Base-by-base conservation (phyloP, 2,888 invertebrate species). In the Hypolimnas misippus region DNA sequence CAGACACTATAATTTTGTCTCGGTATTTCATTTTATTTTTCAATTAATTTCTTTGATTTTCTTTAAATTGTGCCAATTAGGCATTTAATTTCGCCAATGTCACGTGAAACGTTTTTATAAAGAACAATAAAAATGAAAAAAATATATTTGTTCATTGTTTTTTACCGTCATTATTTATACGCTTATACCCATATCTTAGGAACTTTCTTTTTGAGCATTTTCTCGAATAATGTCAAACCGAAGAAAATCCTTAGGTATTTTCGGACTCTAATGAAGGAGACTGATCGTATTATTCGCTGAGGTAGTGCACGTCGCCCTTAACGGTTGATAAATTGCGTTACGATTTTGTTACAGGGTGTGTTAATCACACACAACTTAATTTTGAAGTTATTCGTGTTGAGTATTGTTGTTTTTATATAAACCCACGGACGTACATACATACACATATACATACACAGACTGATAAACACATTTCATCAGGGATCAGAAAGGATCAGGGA, bases 261-360 rank as follows among this genome's bases (percentile, higher is more conserved):
- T 59, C 35, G 33, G 57, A 2, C 54, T 55, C 54, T 61, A 62
- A 62, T 62, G 57, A 56, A 44, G 40, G 62, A 49, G 51, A 40
- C 52, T 58, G 62, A 65, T 64, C 54, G 44, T 53, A 62, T 60
- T 62, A 65, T 60, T 52, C 51, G 49, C 63, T 46, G 54, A 56
- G 61, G 63, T 63, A 68, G 56, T 46, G 61, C 38, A 63, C 62
- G 60, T 57, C 53, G 73, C 70, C 58, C 69, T 70, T 66, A 81
- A 80, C 81, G 78, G 73, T 77, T 86, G 85, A 86, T 79, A 86
- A 86, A 87, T 89, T 82, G 81, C 80, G 75, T 84, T 84, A 83
- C 84, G 79, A 85, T 86, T 83, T 83, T 81, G 82, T 82, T 84
- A 74, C 75, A 70, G 70, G 72, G 73, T 74, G 70, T 74, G 71